Evolutionary conservation across 1,140 invertebrate species (phyloP).

Genomic region (Acromyrmex echinatior): DNA sequence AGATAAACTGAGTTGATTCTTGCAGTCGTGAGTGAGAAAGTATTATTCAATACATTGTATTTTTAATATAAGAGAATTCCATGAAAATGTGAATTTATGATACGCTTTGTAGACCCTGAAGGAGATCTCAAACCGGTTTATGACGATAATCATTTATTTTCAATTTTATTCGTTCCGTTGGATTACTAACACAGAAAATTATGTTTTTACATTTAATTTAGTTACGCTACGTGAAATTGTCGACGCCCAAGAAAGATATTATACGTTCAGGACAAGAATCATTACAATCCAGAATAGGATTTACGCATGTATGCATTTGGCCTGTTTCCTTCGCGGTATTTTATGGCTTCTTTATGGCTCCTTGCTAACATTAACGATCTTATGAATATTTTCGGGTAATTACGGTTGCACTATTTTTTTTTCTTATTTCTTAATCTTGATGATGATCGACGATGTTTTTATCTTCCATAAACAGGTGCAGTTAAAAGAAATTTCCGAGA

Average conservation of each 20-base stretch:
- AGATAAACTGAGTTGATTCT: background rate
- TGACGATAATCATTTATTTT: background rate
- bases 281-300: background rate
- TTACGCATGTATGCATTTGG: background rate
- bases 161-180: background rate
- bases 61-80: constrained; percentile 11
- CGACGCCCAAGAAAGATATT: constrained; percentile 8
- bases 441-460: background rate
- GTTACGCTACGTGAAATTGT: background rate
- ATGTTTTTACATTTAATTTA: constrained; percentile 8
- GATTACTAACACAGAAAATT: constrained; percentile 16
- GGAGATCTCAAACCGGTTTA: background rate
- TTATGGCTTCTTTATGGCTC: constrained; percentile 32
- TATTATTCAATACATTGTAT: constrained; percentile 14
- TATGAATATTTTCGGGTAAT: constrained; percentile 35
- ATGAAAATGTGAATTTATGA: background rate
- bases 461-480: background rate
- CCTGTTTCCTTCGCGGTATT: background rate
- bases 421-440: background rate
- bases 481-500: background rate
- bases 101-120: background rate
- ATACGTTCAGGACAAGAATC: background rate
- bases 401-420: background rate
- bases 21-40: constrained; percentile 3
- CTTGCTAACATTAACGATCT: constrained; percentile 6